A percentile compares a stretch with the other conserved stretches of the same genome.
Conservation (phyloP, 1,140 invertebrate genomes). For the Ceratina japonica region DNA sequence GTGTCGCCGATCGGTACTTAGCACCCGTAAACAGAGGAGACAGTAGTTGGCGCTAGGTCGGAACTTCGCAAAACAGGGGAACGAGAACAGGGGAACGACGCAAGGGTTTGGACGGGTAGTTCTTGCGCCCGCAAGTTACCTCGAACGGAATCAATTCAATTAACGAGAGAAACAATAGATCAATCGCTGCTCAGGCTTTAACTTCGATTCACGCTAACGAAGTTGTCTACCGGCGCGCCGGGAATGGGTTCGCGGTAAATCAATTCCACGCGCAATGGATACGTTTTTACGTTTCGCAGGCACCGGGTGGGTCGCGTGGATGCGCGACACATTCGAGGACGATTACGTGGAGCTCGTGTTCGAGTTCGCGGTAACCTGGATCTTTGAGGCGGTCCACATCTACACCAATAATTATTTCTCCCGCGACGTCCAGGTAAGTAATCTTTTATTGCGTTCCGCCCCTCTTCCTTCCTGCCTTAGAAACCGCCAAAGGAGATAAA, state of each 20-base stretch:
- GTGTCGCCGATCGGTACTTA: slow-evolving; percentile 12
- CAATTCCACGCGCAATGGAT: slow-evolving; percentile 18
- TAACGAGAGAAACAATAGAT: slow-evolving; percentile 48
- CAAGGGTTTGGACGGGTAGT: background rate
- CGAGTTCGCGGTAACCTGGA: slow-evolving; percentile 84
- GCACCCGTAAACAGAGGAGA: slow-evolving; percentile 6
- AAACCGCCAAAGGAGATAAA: slow-evolving; percentile 5
- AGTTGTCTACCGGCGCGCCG: background rate
- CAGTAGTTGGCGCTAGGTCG: slow-evolving; percentile 1
- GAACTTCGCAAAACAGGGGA: slow-evolving; percentile 26
- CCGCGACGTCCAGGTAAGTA: slow-evolving; percentile 85
- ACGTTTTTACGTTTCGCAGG: slow-evolving; percentile 75
- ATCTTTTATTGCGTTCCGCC: slow-evolving; percentile 38
- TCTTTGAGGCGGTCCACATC: slow-evolving; percentile 84
- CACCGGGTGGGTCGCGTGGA: slow-evolving; percentile 91
- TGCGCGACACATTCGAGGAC: slow-evolving; percentile 81
- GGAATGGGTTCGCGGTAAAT: slow-evolving; percentile 26
- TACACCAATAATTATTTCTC: slow-evolving; percentile 87
- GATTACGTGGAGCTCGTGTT: slow-evolving; percentile 83
- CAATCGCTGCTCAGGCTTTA: slow-evolving; percentile 36
- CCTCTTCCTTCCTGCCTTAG: background rate
- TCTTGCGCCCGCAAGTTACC: slow-evolving; percentile 15
- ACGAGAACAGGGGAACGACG: background rate
- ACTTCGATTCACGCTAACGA: slow-evolving; percentile 36
- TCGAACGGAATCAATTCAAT: slow-evolving; percentile 44